Evolutionary conservation across 2,113 vertebrate genomes (phyloP).

Genomic region (Hiodon alosoides): DNA sequence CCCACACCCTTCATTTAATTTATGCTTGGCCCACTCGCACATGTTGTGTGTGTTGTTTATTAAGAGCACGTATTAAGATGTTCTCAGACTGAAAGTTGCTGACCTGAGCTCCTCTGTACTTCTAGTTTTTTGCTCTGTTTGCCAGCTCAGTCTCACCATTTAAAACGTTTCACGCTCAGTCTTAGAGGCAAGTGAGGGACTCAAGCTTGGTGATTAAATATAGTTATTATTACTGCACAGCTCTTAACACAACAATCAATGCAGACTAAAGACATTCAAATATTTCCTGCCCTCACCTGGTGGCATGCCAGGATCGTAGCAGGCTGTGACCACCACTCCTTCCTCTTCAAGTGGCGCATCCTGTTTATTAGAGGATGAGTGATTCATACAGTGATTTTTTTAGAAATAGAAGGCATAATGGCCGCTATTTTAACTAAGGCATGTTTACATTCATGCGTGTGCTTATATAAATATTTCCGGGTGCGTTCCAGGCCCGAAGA

Average conservation of each 20-base stretch:
- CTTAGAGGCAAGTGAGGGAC: background rate
- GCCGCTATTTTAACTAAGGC: background rate
- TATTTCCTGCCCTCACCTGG: background rate
- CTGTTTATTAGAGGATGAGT: background rate
- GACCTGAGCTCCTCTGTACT: too few relatives aligned
- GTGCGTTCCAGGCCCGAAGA: constrained; percentile 61
- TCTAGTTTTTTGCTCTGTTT: too few relatives aligned
- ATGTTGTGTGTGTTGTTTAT: too few relatives aligned
- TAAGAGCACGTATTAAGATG: too few relatives aligned
- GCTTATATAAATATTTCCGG: background rate
- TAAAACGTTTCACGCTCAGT: too few relatives aligned
- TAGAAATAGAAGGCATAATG: background rate
- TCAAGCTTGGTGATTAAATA: background rate
- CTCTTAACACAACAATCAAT: background rate
- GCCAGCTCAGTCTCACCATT: too few relatives aligned
- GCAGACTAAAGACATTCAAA: constrained; percentile 2
- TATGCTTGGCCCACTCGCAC: too few relatives aligned
- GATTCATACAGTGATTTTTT: background rate
- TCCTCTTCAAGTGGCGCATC: too few relatives aligned
- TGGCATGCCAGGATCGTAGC: too few relatives aligned
- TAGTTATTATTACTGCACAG: background rate
- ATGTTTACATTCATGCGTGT: background rate
- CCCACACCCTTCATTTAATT: too few relatives aligned
- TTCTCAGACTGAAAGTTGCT: too few relatives aligned
- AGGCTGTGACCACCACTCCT: too few relatives aligned